Conservation (phyloP, 2,888 invertebrate species). For the Andrena trimmerana region DNA sequence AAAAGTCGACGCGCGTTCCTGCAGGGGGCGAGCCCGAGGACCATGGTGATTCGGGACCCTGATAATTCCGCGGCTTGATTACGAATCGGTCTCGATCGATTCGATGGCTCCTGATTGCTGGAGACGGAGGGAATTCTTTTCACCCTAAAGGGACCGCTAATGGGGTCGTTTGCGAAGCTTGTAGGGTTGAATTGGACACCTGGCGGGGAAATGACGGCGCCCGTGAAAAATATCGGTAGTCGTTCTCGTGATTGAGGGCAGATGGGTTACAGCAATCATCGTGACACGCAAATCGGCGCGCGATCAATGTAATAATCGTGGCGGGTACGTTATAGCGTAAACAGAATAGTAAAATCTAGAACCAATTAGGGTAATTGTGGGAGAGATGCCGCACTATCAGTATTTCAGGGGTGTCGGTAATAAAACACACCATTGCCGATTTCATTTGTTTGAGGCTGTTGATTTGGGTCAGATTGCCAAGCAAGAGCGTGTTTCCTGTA, state of each 20-base stretch:
- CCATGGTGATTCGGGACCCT: background rate
- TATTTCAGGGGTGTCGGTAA: too few relatives aligned
- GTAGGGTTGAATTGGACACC: background rate
- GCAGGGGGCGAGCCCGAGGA: too few relatives aligned
- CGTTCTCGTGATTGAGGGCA: too few relatives aligned
- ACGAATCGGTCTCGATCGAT: slow-evolving; percentile 1
- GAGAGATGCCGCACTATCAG: too few relatives aligned
- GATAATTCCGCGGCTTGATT: slow-evolving; percentile 25
- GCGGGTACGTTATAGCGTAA: too few relatives aligned
- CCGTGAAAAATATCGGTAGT: background rate
- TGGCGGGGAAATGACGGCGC: background rate
- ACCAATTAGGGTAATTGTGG: too few relatives aligned
- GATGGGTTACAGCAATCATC: background rate
- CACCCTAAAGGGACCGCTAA: background rate
- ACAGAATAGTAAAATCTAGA: background rate
- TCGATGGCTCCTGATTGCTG: background rate
- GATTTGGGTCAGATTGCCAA: too few relatives aligned
- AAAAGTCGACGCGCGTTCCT: slow-evolving; percentile 20
- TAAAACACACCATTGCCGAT: too few relatives aligned
- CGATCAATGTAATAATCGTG: background rate
- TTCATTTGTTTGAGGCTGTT: too few relatives aligned
- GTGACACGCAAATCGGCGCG: background rate
- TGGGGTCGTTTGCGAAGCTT: background rate
- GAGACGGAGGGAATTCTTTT: background rate
- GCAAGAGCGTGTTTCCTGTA: too few relatives aligned